A percentile compares a stretch with the other conserved stretches of the same genome.
phyloP scores from a whole-genome alignment of 2,113 vertebrate genomes.

The Dissostichus mawsoni region DNA sequence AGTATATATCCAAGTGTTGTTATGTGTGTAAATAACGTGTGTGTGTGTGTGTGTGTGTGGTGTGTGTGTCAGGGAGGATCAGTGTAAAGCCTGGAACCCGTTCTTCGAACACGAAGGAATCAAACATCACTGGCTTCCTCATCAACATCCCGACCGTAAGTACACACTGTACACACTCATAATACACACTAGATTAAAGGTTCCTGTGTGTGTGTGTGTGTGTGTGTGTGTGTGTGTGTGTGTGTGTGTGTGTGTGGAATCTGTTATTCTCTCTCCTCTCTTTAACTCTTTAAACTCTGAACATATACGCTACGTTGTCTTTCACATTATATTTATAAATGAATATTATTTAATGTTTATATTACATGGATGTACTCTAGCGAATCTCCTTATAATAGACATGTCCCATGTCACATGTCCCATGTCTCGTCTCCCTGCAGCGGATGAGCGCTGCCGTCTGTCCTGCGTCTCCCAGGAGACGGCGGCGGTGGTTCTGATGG shows the following conservation, averaged over 20 bases:
- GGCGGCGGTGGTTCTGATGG: conserved; percentile 90
- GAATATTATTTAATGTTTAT: too few species aligned
- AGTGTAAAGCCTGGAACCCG: conserved; percentile 92
- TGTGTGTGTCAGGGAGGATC: conserved; percentile 85
- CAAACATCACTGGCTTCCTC: conserved; percentile 96
- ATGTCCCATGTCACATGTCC: background rate
- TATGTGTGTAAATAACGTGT: too few species aligned
- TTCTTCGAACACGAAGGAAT: conserved; percentile 89
- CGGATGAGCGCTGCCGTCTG: conserved; percentile 92
- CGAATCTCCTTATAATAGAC: too few species aligned
- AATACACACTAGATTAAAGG: background rate
- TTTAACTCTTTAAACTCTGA: too few species aligned
- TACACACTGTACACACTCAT: background rate
- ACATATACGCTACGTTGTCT: too few species aligned
- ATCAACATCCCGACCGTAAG: conserved; percentile 92
- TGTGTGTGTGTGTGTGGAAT: too few species aligned
- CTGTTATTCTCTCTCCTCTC: too few species aligned
- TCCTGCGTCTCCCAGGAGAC: conserved; percentile 92
- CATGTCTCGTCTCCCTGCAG: conserved; percentile 73
- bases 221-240: too few species aligned
- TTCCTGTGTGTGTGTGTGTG: background rate
- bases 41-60: background rate
- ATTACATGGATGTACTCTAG: too few species aligned
- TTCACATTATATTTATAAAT: too few species aligned
- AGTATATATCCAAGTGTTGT: too few species aligned